Conservation (phyloP, 1,140 invertebrate genomes). For the Bombus consobrinus region DNA sequence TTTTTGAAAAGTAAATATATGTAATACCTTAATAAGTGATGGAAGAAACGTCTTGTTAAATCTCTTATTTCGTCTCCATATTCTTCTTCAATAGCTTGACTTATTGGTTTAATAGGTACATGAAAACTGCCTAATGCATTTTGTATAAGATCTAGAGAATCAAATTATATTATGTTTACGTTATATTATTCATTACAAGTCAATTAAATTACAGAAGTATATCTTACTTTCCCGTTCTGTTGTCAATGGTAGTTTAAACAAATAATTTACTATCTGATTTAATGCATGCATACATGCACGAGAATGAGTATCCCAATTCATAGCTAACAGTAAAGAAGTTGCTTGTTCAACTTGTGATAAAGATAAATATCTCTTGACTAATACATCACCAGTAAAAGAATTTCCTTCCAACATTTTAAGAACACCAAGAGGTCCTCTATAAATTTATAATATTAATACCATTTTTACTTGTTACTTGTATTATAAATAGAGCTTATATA, state of each 20-base stretch:
- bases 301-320: constrained; percentile 90
- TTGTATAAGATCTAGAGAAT: constrained; percentile 85
- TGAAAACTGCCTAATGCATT: constrained; percentile 89
- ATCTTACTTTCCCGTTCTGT: constrained; percentile 85
- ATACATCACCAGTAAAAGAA: constrained; percentile 83
- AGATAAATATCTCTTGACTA: constrained; percentile 87
- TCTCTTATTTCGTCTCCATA: constrained; percentile 89
- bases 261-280: constrained; percentile 88
- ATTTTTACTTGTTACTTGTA: background rate
- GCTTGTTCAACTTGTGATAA: constrained; percentile 87
- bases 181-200: background rate
- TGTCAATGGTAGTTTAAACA: constrained; percentile 86
- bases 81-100: constrained; percentile 87
- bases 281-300: constrained; percentile 87
- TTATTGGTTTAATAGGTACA: constrained; percentile 85
- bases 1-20: background rate
- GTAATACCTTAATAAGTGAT: constrained; percentile 88
- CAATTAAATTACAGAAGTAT: background rate
- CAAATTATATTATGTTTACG: background rate
- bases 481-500: background rate
- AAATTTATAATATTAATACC: constrained; percentile 41
- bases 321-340: constrained; percentile 86
- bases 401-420: constrained; percentile 81
- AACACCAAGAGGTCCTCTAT: constrained; percentile 81
- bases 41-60: constrained; percentile 90